A percentile compares a stretch with the other conserved stretches of the same genome.
Conservation (phyloP, 2,888 invertebrate genomes). For the Ornithoptera priamus region DNA sequence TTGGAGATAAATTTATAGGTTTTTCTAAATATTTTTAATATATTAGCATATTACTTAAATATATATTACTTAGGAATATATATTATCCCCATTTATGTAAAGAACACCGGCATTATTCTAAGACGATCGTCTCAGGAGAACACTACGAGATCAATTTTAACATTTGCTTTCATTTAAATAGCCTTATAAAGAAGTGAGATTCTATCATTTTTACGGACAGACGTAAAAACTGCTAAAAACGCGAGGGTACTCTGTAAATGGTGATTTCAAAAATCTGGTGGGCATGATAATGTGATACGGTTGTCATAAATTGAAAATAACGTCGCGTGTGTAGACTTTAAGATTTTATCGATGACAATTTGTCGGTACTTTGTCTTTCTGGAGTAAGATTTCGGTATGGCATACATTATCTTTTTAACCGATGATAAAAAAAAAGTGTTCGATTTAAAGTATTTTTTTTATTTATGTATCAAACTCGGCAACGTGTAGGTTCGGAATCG, state of each 20-base stretch:
- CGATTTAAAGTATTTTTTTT: too few relatives aligned
- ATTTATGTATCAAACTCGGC: too few relatives aligned
- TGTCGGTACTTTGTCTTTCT: neutral
- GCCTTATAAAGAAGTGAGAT: slow-evolving; percentile 6
- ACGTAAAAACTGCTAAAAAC: slow-evolving; percentile 5
- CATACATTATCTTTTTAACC: too few relatives aligned
- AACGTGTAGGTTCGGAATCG: too few relatives aligned
- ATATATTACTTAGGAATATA: neutral
- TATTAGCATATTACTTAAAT: neutral
- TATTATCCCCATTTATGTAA: neutral
- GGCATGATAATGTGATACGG: neutral
- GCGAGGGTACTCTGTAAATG: slow-evolving; percentile 4
- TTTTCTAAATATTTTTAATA: neutral
- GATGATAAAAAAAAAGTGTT: too few relatives aligned
- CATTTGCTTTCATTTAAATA: neutral
- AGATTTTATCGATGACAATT: neutral
- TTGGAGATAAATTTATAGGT: neutral
- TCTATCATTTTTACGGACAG: neutral
- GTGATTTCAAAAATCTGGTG: slow-evolving; percentile 6
- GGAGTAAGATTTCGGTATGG: neutral
- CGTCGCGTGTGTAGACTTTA: neutral
- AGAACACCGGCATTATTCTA: neutral
- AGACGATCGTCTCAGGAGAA: neutral
- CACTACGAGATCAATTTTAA: neutral
- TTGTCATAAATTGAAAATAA: slow-evolving; percentile 8